Conservation (phyloP, 2,797 vertebrate species). For the Protosalanx chinensis region DNA sequence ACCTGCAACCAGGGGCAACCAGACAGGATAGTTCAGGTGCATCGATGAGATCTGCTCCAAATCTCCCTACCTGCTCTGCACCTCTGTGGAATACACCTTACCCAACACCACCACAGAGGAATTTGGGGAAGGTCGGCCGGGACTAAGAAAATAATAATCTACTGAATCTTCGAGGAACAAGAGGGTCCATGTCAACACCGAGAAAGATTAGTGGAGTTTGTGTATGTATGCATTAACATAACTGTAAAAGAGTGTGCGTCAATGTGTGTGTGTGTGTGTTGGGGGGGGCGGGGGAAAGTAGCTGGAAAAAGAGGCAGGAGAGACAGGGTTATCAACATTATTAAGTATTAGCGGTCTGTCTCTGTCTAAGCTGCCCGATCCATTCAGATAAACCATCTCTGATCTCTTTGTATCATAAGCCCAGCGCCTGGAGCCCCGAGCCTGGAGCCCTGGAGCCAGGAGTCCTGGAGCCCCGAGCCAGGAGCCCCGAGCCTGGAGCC, state of each 20-base stretch:
- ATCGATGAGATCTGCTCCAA: conserved; percentile 51
- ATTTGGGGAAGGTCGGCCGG: conserved; percentile 28
- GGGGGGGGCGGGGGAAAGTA: conserved; percentile 12
- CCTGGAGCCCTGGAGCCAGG: conserved; percentile 21
- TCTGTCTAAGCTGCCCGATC: conserved; percentile 31
- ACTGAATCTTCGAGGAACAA: conserved; percentile 30
- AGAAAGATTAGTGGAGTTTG: conserved; percentile 16
- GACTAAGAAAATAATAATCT: conserved; percentile 24
- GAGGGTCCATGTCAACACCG: conserved; percentile 19
- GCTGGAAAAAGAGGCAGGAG: conserved; percentile 20
- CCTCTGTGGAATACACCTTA: conserved; percentile 40
- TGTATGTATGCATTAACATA: background rate
- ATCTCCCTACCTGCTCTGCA: conserved; percentile 34
- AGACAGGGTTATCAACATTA: conserved; percentile 41
- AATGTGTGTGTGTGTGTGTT: conserved; percentile 10
- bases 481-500: conserved; percentile 23
- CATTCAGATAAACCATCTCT: conserved; percentile 41
- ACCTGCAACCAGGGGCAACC: conserved; percentile 43
- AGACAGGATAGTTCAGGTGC: conserved; percentile 47
- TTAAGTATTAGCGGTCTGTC: conserved; percentile 50
- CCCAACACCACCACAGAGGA: conserved; percentile 38
- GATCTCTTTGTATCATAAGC: conserved; percentile 41
- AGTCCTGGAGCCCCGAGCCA: conserved; percentile 6
- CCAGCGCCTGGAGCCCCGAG: conserved; percentile 26
- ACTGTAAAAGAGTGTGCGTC: conserved; percentile 11